Conservation (phyloP, 2,113 vertebrate species). For the rabbit (Oryctolagus cuniculus) region DNA sequence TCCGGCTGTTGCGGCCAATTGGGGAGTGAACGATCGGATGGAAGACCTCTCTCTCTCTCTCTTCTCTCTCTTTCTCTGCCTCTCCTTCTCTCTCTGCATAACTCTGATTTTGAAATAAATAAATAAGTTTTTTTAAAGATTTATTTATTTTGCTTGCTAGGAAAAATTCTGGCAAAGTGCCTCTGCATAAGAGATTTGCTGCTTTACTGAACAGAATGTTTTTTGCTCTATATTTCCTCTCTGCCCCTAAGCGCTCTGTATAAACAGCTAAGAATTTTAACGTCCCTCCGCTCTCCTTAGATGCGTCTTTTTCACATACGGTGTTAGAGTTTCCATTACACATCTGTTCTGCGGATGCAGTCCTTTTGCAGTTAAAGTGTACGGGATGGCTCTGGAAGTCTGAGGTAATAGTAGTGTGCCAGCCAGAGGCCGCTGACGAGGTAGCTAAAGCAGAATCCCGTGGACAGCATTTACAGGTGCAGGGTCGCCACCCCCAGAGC, state of each 20-base stretch:
- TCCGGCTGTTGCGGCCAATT: too few species aligned
- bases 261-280: not conserved
- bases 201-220: not conserved
- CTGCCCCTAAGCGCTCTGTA: not conserved
- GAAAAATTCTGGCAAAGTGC: not conserved
- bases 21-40: too few species aligned
- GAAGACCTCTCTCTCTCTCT: too few species aligned
- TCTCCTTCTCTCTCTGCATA: too few species aligned
- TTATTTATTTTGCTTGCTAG: too few species aligned
- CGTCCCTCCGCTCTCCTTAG: not conserved
- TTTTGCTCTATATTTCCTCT: not conserved
- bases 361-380: not conserved
- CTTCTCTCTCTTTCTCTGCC: too few species aligned
- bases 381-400: not conserved
- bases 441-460: not conserved
- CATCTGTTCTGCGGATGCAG: not conserved
- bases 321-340: not conserved
- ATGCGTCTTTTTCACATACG: not conserved
- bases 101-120: too few species aligned
- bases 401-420: not conserved
- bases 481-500: not conserved
- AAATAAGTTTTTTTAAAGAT: too few species aligned
- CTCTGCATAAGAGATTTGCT: not conserved
- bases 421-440: not conserved
- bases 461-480: not conserved